Percentiles rank a stretch among this genome's conserved stretches.
Evolutionary conservation across 2,888 invertebrate genomes (phyloP).

Genomic region (Leptopilina syphax): DNA sequence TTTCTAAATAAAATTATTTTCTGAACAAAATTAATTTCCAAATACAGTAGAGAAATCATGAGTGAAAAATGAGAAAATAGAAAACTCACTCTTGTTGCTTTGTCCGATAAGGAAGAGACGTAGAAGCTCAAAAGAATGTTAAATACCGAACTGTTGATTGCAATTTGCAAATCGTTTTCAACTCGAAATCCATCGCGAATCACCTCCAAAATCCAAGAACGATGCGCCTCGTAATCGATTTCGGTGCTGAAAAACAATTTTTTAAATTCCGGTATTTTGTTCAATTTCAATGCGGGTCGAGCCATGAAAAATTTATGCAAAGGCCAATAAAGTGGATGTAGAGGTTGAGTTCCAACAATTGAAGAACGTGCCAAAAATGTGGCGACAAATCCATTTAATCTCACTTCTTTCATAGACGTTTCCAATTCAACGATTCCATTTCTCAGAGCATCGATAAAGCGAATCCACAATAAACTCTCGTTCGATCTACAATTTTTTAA

Average conservation of each 20-base stretch:
- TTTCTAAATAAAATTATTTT: not conserved
- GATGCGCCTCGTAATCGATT: conserved; percentile 82
- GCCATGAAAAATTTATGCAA: conserved; percentile 88
- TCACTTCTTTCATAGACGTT: conserved; percentile 61
- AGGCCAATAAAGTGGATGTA: conserved; percentile 86
- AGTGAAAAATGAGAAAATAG: too few species aligned
- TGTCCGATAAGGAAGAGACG: conserved; percentile 81
- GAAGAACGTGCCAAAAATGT: conserved; percentile 85
- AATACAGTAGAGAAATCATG: too few species aligned
- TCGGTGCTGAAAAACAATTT: conserved; percentile 90
- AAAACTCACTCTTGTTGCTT: conserved; percentile 79
- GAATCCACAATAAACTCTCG: conserved; percentile 83
- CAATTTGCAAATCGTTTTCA: conserved; percentile 85
- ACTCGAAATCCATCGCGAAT: conserved; percentile 87
- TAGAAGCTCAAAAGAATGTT: conserved; percentile 88
- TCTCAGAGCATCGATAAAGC: conserved; percentile 83
- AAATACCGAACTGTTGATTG: conserved; percentile 85
- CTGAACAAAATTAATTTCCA: not conserved
- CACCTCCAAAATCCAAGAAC: conserved; percentile 88
- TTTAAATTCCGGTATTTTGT: conserved; percentile 91
- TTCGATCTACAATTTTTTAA: conserved; percentile 77
- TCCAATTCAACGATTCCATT: conserved; percentile 78
- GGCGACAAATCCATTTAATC: conserved; percentile 81
- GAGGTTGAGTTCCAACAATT: conserved; percentile 85
- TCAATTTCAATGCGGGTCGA: conserved; percentile 86